These are phyloP conservation scores for Eidolon dupreanum DNA, from an alignment of 2,797 vertebrate species.

Conservation along the genomic window DNA sequence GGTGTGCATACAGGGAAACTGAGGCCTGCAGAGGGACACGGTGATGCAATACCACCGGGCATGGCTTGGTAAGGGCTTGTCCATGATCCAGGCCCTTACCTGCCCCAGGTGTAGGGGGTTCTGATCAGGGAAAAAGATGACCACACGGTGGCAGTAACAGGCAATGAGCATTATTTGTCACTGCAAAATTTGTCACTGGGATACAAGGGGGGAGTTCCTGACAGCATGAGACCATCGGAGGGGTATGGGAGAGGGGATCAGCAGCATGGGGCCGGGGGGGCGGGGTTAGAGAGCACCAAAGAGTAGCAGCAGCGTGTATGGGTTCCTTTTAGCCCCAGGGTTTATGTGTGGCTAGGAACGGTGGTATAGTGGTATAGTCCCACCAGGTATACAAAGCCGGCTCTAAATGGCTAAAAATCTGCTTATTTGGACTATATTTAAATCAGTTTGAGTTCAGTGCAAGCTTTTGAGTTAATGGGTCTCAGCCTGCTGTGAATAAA, in stretches of 20 bases:
- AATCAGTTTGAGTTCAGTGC: not conserved
- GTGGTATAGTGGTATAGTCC: not conserved
- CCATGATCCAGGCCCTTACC: not conserved
- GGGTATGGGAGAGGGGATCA: not conserved
- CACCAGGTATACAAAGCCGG: not conserved
- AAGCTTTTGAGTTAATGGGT: not conserved
- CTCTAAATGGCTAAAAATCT: not conserved
- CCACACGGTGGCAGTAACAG: fast-evolving
- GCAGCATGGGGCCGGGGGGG: fast-evolving
- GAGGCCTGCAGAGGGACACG: not conserved
- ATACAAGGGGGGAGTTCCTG: no score
- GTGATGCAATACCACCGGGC: not conserved
- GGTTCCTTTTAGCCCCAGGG: not conserved
- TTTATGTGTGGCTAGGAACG: not conserved
- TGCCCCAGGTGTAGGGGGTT: not conserved
- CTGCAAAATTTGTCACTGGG: not conserved
- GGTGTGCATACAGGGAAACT: not conserved
- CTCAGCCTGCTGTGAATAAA: not conserved
- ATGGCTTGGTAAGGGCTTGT: fast-evolving
- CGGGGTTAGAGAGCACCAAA: not conserved
- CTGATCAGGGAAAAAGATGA: not conserved
- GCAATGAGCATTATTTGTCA: not conserved
- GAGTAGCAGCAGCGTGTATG: not conserved
- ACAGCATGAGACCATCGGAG: not conserved
- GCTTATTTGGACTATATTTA: not conserved